Percentiles rank a stretch among this genome's conserved stretches.
These are phyloP conservation scores for Gymnocheta viridis DNA, from an alignment of 2,888 invertebrate genomes.

Conservation along the genomic window DNA sequence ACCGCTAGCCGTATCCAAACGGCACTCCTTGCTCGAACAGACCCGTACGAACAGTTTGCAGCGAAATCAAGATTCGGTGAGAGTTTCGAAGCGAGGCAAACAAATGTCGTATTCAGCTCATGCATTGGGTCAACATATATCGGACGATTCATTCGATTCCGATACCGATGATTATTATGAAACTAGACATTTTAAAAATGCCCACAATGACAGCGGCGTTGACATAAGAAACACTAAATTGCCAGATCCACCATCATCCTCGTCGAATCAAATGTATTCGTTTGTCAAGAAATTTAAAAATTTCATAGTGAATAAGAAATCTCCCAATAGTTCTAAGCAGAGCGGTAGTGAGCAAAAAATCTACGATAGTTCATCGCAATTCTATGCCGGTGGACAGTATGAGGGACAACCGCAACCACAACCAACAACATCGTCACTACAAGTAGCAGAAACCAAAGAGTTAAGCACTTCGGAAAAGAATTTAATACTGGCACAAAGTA, in stretches of 20 bases:
- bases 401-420: slow-evolving; percentile 49
- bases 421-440: slow-evolving; percentile 64
- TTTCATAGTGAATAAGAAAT: slow-evolving; percentile 83
- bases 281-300: slow-evolving; percentile 87
- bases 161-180: slow-evolving; percentile 84
- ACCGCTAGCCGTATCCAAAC: slow-evolving; percentile 76
- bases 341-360: slow-evolving; percentile 77
- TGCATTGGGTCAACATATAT: slow-evolving; percentile 76
- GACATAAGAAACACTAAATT: slow-evolving; percentile 84
- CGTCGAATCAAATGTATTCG: slow-evolving; percentile 85
- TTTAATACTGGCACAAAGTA: slow-evolving; percentile 75
- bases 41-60: slow-evolving; percentile 72
- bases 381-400: slow-evolving; percentile 74
- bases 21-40: slow-evolving; percentile 74
- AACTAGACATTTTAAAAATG: slow-evolving; percentile 78
- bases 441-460: slow-evolving; percentile 70
- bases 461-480: slow-evolving; percentile 82
- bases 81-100: slow-evolving; percentile 74
- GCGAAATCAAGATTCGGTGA: slow-evolving; percentile 71
- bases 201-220: slow-evolving; percentile 83
- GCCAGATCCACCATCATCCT: slow-evolving; percentile 84
- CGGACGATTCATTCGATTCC: slow-evolving; percentile 86
- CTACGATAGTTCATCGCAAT: slow-evolving; percentile 79
- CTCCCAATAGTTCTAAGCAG: slow-evolving; percentile 74
- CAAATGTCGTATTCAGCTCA: slow-evolving; percentile 76